These are phyloP conservation scores for Parazoanthus swiftii DNA, from an alignment of 92 coral and sea anemone genomes.

Conservation along the genomic window DNA sequence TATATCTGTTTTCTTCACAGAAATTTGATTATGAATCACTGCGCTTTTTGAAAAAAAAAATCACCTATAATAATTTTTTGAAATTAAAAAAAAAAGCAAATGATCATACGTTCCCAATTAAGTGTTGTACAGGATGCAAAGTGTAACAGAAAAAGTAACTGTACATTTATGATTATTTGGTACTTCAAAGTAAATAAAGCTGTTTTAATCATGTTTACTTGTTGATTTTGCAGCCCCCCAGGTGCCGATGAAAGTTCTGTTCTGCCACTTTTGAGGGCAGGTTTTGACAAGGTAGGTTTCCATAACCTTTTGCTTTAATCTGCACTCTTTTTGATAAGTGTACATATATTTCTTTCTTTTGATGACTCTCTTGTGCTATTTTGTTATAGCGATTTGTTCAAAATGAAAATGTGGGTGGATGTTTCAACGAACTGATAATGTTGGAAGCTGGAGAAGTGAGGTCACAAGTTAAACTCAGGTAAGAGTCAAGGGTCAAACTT, in stretches of 20 bases:
- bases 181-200: too few relatives aligned
- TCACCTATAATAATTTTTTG: too few relatives aligned
- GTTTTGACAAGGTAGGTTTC: slow-evolving; percentile 89
- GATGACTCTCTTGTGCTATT: not conserved
- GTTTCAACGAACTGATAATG: slow-evolving; percentile 92
- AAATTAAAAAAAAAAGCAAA: too few relatives aligned
- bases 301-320: not conserved
- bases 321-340: not conserved
- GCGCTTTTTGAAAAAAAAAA: too few relatives aligned
- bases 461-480: slow-evolving; percentile 88
- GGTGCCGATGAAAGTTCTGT: slow-evolving; percentile 79
- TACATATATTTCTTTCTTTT: not conserved
- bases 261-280: slow-evolving; percentile 84
- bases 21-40: too few relatives aligned
- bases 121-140: too few relatives aligned
- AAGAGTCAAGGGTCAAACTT: not conserved
- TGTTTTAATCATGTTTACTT: not conserved
- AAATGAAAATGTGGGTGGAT: slow-evolving; percentile 89
- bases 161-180: too few relatives aligned
- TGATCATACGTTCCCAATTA: too few relatives aligned
- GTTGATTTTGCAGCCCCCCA: slow-evolving; percentile 65
- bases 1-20: too few relatives aligned
- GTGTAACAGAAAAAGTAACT: too few relatives aligned
- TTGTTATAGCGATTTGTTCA: slow-evolving; percentile 79
- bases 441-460: slow-evolving; percentile 93